phyloP scores from a whole-genome alignment of 53 echinoderm and acorn worm species.

The Mesocentrotus franciscanus region DNA sequence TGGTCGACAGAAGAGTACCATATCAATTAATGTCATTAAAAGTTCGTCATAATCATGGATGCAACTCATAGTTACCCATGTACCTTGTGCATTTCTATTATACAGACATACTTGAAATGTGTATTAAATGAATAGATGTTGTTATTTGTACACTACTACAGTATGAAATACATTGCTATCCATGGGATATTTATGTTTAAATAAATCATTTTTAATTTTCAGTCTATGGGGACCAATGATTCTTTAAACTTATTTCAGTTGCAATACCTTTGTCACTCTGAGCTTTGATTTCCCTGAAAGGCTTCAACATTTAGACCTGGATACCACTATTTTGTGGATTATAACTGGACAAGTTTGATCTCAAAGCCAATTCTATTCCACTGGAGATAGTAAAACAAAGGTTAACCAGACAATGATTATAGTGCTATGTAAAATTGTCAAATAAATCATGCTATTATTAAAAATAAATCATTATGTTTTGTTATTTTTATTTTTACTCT shows the following conservation, averaged over 20 bases:
- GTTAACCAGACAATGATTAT: not conserved
- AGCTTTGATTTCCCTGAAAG: not conserved
- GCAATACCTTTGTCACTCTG: not conserved
- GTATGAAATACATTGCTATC: not conserved
- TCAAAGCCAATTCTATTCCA: not conserved
- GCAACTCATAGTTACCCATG: too few species aligned
- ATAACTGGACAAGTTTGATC: not conserved
- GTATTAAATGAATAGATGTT: not conserved
- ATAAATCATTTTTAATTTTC: not conserved
- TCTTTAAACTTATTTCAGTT: not conserved
- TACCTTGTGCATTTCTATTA: too few species aligned
- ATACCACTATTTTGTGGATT: not conserved
- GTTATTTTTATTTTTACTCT: not conserved
- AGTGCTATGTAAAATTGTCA: conserved; percentile 1
- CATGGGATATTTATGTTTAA: not conserved
- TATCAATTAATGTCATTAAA: not conserved
- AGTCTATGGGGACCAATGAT: not conserved
- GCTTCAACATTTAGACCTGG: not conserved
- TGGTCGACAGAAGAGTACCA: not conserved
- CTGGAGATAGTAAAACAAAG: not conserved
- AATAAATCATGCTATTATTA: conserved; percentile 8
- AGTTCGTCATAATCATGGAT: not conserved
- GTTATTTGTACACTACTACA: not conserved
- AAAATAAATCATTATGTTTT: not conserved
- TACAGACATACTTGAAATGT: too few species aligned